A percentile compares a stretch with the other conserved stretches of the same genome.
These are phyloP conservation scores for Meandrina meandrites DNA, from an alignment of 92 coral and sea anemone genomes.

Conservation along the genomic window DNA sequence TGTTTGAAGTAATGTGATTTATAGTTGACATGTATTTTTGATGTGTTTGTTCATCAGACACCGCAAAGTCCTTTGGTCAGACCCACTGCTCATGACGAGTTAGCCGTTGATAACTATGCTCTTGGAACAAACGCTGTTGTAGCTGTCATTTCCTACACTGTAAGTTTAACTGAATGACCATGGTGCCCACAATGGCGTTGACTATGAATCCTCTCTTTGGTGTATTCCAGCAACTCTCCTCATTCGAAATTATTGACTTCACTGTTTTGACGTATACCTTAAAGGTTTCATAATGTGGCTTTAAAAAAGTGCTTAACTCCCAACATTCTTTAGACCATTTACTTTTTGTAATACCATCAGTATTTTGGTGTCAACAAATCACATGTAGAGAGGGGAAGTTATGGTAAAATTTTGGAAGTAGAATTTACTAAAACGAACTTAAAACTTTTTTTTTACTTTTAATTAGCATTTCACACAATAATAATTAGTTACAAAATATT, in stretches of 20 bases:
- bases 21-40: neutral
- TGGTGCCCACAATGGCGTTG: neutral
- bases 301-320: neutral
- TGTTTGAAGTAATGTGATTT: neutral
- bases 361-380: too few relatives aligned
- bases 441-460: too few relatives aligned
- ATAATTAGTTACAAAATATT: too few relatives aligned
- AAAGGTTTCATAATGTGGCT: neutral
- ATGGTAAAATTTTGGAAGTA: too few relatives aligned
- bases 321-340: neutral
- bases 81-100: constrained; percentile 86
- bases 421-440: too few relatives aligned
- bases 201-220: too few relatives aligned
- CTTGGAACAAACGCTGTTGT: constrained; percentile 95
- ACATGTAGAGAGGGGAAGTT: too few relatives aligned
- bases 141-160: constrained; percentile 97
- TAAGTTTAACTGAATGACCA: constrained; percentile 19
- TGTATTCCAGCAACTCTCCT: too few relatives aligned
- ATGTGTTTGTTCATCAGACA: constrained; percentile 50
- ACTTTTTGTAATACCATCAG: too few relatives aligned
- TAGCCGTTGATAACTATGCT: constrained; percentile 85
- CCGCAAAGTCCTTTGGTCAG: constrained; percentile 97
- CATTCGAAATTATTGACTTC: neutral
- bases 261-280: neutral
- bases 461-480: too few relatives aligned